Evolutionary conservation across 2,797 vertebrate genomes (phyloP), one percentile per base, ranked within the genome.

Genomic region (Mus spretus): DNA sequence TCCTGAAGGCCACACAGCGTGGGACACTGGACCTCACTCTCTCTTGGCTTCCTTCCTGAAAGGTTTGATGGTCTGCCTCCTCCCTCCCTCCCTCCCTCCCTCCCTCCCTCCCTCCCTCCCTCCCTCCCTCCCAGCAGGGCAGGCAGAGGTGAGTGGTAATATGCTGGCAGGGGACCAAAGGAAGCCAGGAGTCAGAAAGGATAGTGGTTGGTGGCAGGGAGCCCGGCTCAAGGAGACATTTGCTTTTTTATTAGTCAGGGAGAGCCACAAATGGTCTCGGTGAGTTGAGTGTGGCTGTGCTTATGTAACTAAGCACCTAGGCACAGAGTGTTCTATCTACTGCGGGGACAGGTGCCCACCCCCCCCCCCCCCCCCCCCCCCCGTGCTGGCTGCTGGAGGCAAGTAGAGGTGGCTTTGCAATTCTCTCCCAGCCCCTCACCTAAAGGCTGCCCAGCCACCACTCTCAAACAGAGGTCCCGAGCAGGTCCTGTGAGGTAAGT

Each of bases 251-350:
- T 94, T 91, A 84, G 93, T 97, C 85, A 92, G 90, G 94, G 95
- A 87, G 97, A 98, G 96, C 97, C 97, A 89, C 98, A 98, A 94
- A 96, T 94, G 95, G 93, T 97, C 96, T 92, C 92, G 95, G 93
- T 61, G 93, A 97, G 90, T 37, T 61, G 93, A 97, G 90, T 37
- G 20, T 40, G 50, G 80, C 90, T 92, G 79, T 78, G 88, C 83
- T 97, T 93, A 91, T 83, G 90, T 95, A 81, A 92, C 1, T 89
- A 94, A 95, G 92, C 81, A 90, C 96, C 96, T 97, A 80, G 0
- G 15, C 70, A 94, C 0, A 10, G 28, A 22, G 74, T 53, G 26
- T 93, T 97, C 96, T 72, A 91, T 85, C 82, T 91, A 55, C 0
- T 0, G 65, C 85, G 75, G 82, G 65, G 81, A 74, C 94, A 96